Evolutionary conservation across 2,888 invertebrate species (phyloP), one percentile per base, ranked within the genome.

Genomic region (Mesoligia furuncula): DNA sequence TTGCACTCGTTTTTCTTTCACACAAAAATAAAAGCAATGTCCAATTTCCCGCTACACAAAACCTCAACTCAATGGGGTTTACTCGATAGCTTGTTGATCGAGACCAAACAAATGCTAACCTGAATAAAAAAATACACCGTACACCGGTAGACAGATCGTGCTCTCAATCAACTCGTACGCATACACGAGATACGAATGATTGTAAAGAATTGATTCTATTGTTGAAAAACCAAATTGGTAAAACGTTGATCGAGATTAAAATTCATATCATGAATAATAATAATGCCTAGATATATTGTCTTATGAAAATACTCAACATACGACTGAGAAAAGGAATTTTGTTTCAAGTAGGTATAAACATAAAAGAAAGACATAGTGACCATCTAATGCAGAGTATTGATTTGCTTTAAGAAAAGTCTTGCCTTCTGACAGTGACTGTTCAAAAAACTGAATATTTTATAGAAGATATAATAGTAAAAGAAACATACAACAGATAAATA

Each of bases 31-130:
- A 67, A 73, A 85, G 65, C 67, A 39, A 62, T 74, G 68, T 78
- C 66, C 72, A 75, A 78, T 83, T 75, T 73, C 69, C 74, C 59
- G 75, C 59, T 64, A 83, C 69, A 86, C 73, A 65, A 78, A 86
- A 79, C 83, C 61, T 75, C 69, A 70, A 70, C 73, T 76, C 73
- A 81, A 85, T 73, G 66, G 75, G 61, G 72, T 86, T 75, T 59
- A 64, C 66, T 70, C 75, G 69, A 84, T 82, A 84, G 70, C 84
- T 84, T 83, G 84, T 84, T 86, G 86, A 86, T 79, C 67, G 75
- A 73, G 75, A 71, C 39, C 73, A 84, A 84, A 84, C 73, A 79
- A 86, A 73, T 75, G 70, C 42, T 79, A 83, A 75, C 70, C 65
- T 83, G 71, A 75, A 79, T 64, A 74, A 83, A 85, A 82, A 75